phyloP scores from a whole-genome alignment of 2,888 invertebrate genomes.

The Perizoma affinitatum region DNA sequence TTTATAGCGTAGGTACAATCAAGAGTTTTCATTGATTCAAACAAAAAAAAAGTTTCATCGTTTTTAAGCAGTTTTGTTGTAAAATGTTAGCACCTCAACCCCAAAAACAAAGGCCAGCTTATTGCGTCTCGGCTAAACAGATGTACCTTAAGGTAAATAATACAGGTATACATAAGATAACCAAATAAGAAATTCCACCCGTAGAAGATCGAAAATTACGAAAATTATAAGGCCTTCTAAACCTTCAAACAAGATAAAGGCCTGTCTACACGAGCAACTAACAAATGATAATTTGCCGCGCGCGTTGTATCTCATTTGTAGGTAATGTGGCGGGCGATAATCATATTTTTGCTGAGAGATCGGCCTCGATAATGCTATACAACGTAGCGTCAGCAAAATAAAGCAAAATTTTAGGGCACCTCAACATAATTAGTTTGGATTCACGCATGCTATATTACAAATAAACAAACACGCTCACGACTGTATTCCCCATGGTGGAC shows the following conservation, averaged over 20 bases:
- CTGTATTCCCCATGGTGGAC: too few relatives aligned
- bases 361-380: conserved; percentile 66
- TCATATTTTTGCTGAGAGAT: conserved; percentile 75
- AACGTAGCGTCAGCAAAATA: conserved; percentile 50
- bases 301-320: conserved; percentile 66
- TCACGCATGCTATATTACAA: too few relatives aligned
- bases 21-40: too few relatives aligned
- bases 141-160: too few relatives aligned
- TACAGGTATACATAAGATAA: not conserved
- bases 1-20: too few relatives aligned
- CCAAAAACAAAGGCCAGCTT: too few relatives aligned
- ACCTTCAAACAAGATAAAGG: conserved; percentile 17
- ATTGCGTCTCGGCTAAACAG: too few relatives aligned
- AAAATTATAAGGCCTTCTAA: conserved; percentile 23
- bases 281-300: conserved; percentile 48
- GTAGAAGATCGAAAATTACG: conserved; percentile 12
- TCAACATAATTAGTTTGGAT: too few relatives aligned
- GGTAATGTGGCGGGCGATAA: conserved; percentile 67
- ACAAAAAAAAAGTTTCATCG: too few relatives aligned
- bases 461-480: too few relatives aligned
- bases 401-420: not conserved
- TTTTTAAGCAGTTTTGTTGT: too few relatives aligned
- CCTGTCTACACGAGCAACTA: conserved; percentile 32
- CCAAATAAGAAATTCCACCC: conserved; percentile 1
- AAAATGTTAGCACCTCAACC: too few relatives aligned